A percentile compares a stretch with the other conserved stretches of the same genome.
Evolutionary conservation across 2,888 invertebrate species (phyloP).

Genomic region (Diadegma fenestrale): DNA sequence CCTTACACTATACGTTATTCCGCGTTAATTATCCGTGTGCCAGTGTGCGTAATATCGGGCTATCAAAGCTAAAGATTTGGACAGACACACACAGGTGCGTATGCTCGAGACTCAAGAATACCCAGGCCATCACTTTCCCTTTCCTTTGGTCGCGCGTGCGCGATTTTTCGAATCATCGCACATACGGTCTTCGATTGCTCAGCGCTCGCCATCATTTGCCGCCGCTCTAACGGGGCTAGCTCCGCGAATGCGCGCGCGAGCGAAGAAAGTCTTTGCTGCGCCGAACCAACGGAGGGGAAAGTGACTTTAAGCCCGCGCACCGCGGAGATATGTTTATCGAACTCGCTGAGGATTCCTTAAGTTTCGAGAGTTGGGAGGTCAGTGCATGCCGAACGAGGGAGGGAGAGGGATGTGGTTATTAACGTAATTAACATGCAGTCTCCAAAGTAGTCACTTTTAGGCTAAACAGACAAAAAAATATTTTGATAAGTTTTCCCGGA

Average conservation of each 20-base stretch:
- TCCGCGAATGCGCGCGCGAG: conserved; percentile 73
- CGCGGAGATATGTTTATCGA: conserved; percentile 33
- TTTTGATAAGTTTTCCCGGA: neutral
- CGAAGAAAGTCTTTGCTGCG: conserved; percentile 79
- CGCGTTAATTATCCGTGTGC: neutral
- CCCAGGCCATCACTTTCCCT: conserved; percentile 59
- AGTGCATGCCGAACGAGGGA: neutral
- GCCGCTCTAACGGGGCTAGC: conserved; percentile 63
- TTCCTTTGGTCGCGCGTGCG: conserved; percentile 48
- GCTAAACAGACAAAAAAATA: neutral
- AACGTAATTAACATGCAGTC: neutral
- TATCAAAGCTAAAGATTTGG: conserved; percentile 37
- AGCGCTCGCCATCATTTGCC: conserved; percentile 44
- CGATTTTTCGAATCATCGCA: conserved; percentile 51
- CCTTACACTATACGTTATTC: neutral
- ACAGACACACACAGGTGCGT: neutral
- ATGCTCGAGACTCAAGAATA: neutral
- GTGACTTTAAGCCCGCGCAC: conserved; percentile 67
- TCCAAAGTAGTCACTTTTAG: neutral
- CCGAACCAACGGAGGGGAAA: conserved; percentile 79
- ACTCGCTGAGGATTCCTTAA: conserved; percentile 18
- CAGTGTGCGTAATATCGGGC: conserved; percentile 6
- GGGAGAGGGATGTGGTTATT: neutral
- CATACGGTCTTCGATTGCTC: conserved; percentile 42
- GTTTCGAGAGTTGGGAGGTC: neutral